Base-by-base conservation (phyloP, 1,140 invertebrate species). In the Anastrepha ludens region DNA sequence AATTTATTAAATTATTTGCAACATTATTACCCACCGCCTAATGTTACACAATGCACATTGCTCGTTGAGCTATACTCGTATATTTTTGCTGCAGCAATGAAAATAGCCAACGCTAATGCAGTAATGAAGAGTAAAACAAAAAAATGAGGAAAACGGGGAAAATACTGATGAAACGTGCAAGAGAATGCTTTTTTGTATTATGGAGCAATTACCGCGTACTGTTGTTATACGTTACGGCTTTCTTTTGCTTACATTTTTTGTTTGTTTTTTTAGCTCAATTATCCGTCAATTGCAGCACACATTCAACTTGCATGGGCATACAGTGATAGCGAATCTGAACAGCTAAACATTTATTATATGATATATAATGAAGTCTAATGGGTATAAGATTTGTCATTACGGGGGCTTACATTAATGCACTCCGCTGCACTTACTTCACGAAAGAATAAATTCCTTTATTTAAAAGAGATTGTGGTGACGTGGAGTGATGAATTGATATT, bases 101-200 rank as follows among this genome's bases (percentile, higher is more conserved):
- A 81, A 81, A 81, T 47, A 7, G 74, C 55, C 8, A 81, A 81
- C 50, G 17, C n/a, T 81, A 81, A 55, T 81, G 74, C 47, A 20
- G 74, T 81, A 81, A 81, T 81, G 74, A 41, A 81, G 47, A 55
- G 74, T 9, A 81, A 50, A 5, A 81, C 50, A 7, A 70, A 70
- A 39, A 58, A 81, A 29, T 81, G 74, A 8, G 29, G 55, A 81
- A 81, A 50, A 20, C 74, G 3, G 74, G 74, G 47, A 58, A 81
- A 81, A 81, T 58, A n/a, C 74, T 55, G 50, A 55, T 81, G 47
- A 81, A 81, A 81, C 41, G 74, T 81, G 74, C 74, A 81, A 50
- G 74, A 41, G 47, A 81, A 50, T 81, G 67, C 9, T 81, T 67
- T 81, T 50, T 8, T 29, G 29, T 47, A 55, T 81, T 81, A 55